These are phyloP conservation scores for Cossypha polioptera DNA, from an alignment of 2,797 vertebrate genomes.

Conservation along the genomic window DNA sequence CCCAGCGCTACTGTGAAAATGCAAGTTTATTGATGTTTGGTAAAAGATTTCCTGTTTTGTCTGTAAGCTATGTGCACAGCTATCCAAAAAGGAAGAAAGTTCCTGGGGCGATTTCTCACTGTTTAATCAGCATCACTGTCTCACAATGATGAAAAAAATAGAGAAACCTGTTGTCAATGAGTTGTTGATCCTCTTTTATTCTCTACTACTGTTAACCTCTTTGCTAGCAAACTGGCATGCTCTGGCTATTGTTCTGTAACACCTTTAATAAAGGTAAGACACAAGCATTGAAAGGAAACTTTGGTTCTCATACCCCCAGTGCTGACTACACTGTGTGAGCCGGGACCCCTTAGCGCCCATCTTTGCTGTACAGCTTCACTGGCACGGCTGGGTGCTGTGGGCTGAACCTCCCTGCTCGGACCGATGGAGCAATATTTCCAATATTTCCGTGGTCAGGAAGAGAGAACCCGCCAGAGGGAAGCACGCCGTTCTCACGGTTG, in stretches of 20 bases:
- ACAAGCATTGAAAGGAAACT: slow-evolving; percentile 17
- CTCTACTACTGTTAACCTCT: neutral
- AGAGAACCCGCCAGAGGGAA: neutral
- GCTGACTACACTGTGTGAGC: rapidly evolving
- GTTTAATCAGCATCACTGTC: neutral
- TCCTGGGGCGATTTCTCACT: neutral
- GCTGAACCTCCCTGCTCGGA: too few species aligned
- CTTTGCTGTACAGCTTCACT: rapidly evolving
- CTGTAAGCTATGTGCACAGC: neutral
- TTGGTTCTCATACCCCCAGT: neutral
- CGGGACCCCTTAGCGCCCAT: rapidly evolving
- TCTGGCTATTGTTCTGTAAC: slow-evolving; percentile 31
- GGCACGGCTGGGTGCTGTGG: neutral
- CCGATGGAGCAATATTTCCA: rapidly evolving
- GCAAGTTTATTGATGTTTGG: neutral
- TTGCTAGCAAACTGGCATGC: slow-evolving; percentile 16
- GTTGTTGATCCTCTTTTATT: neutral
- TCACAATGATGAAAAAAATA: neutral
- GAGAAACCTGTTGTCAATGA: neutral
- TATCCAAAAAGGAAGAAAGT: neutral
- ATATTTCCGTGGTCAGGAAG: rapidly evolving
- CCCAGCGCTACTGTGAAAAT: neutral
- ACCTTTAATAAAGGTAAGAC: slow-evolving; percentile 63
- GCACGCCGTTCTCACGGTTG: rapidly evolving
- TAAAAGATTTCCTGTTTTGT: neutral